phyloP scores from a whole-genome alignment of 2,113 vertebrate species.

The Scortum barcoo region DNA sequence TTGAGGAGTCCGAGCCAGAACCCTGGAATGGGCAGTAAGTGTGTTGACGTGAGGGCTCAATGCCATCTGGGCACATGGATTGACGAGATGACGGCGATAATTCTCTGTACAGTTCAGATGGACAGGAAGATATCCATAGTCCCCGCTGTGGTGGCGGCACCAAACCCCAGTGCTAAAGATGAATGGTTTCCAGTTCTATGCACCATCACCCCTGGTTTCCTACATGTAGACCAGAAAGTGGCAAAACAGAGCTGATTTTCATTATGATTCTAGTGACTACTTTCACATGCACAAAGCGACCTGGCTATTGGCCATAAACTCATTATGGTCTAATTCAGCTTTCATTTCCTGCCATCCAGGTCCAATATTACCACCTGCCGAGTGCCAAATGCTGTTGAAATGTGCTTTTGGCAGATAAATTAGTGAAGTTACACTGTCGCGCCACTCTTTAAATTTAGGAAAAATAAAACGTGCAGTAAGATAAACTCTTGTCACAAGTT shows the following conservation, averaged over 20 bases:
- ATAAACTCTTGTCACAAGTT: background rate
- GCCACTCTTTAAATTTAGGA: background rate
- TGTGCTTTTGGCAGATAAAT: slow-evolving; percentile 49
- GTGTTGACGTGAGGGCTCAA: slow-evolving; percentile 77
- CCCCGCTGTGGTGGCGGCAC: slow-evolving; percentile 72
- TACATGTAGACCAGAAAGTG: slow-evolving; percentile 47
- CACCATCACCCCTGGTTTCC: slow-evolving; percentile 71
- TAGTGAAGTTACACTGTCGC: background rate
- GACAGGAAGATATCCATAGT: slow-evolving; percentile 66
- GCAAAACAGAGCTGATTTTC: slow-evolving; percentile 56
- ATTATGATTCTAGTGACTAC: slow-evolving; percentile 59
- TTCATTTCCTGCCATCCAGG: slow-evolving; percentile 72
- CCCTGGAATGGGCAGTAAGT: slow-evolving; percentile 66
- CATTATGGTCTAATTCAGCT: slow-evolving; percentile 62
- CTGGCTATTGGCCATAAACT: slow-evolving; percentile 67
- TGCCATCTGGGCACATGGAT: slow-evolving; percentile 83
- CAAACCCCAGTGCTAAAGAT: slow-evolving; percentile 69
- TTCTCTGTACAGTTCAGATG: slow-evolving; percentile 67
- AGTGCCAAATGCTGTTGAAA: slow-evolving; percentile 61
- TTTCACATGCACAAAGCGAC: slow-evolving; percentile 53
- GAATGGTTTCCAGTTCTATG: slow-evolving; percentile 71
- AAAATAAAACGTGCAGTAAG: background rate
- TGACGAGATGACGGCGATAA: slow-evolving; percentile 67
- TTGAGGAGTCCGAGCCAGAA: slow-evolving; percentile 72
- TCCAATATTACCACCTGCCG: slow-evolving; percentile 65